Evolutionary conservation across 2,888 invertebrate genomes (phyloP), one percentile per base, ranked within the genome.

Genomic region (Electrophaes corylata): DNA sequence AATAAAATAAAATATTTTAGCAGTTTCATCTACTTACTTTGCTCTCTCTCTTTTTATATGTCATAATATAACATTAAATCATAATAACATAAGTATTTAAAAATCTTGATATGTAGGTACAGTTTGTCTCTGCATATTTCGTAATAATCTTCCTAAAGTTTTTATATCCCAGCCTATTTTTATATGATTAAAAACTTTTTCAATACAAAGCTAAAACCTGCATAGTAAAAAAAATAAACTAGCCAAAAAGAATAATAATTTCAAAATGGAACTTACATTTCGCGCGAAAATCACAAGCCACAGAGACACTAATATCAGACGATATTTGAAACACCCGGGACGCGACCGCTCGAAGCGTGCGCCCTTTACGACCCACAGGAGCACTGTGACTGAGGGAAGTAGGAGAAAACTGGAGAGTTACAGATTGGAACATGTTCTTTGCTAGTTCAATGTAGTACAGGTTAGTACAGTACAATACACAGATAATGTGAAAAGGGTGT

Each of bases 201-300:
- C 23, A 23, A 5, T 5, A 23, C 5, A 23, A 23, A 23, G 5
- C 6, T 35, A 20, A 20, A 40, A 40, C 41, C 41, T 50, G 0
- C 20, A 23, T 23, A 11, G 16, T 14, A 26, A 18, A 11, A 14
- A 16, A 3, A 16, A 33, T 1, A 5, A 20, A 0, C 6, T 47
- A 47, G 10, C 3, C 0, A 26, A 29, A 19, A 49, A 44, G n/a
- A 33, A 50, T 50, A 43, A 40, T 18, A 31, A 40, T 51, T 59
- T 35, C n/a, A 47, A 55, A 55, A 35, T 46, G n/a, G 19, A 57
- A 64, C 66, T 64, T 58, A 66, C 64, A 37, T 61, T 40, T 18
- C 50, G 33, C 46, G 29, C 52, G 52, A 53, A 60, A 56, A 53
- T 49, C 59, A 62, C 64, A 59, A 57, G 62, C 55, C 66, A 66